Evolutionary conservation across 2,113 vertebrate species (phyloP).

Genomic region (Zosterops japonicus): DNA sequence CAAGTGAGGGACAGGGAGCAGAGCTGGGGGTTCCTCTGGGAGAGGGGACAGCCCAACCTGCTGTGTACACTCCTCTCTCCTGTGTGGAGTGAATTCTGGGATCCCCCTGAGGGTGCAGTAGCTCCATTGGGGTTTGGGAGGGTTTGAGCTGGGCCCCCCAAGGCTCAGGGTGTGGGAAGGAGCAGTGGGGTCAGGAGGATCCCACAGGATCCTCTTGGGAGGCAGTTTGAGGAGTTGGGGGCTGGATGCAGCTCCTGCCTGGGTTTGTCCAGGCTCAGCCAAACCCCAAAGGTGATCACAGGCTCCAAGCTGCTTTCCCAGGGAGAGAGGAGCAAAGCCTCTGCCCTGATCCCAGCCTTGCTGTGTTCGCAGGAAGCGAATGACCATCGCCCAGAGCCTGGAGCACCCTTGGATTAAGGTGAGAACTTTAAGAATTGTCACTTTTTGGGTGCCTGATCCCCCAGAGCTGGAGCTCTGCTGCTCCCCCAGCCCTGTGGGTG

Average conservation of each 20-base stretch:
- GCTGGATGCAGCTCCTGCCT: background rate
- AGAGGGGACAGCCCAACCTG: rapidly evolving
- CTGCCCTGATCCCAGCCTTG: background rate
- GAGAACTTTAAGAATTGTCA: background rate
- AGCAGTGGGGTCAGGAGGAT: background rate
- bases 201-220: background rate
- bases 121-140: background rate
- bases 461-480: background rate
- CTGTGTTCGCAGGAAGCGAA: slow-evolving; percentile 83
- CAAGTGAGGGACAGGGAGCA: slow-evolving; percentile 76
- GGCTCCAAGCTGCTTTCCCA: background rate
- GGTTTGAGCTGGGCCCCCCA: background rate
- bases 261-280: background rate
- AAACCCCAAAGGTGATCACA: background rate
- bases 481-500: rapidly evolving
- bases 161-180: background rate
- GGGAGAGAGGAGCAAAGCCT: background rate
- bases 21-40: background rate
- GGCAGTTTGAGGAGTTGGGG: background rate
- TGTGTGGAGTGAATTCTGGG: background rate
- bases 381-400: slow-evolving; percentile 93
- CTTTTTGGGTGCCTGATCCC: background rate
- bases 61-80: background rate
- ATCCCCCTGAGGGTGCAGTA: background rate
- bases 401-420: slow-evolving; percentile 99